Evolutionary conservation across 2,113 vertebrate genomes (phyloP).

Genomic region (Carollia perspicillata): DNA sequence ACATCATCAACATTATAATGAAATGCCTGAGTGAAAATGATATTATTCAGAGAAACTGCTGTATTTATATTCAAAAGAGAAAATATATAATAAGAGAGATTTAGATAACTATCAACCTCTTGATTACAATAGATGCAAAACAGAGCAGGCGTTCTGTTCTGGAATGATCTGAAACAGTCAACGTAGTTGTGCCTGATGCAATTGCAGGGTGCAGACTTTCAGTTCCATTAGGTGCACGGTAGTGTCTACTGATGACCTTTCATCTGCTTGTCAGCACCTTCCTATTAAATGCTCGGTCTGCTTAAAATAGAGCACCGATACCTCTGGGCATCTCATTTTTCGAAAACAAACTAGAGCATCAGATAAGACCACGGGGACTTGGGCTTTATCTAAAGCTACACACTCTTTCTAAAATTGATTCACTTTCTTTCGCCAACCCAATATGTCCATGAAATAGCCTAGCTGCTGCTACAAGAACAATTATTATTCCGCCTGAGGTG

Average conservation of each 20-base stretch:
- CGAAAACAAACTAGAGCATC: slow-evolving; percentile 76
- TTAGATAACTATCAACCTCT: background rate
- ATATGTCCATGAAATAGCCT: slow-evolving; percentile 79
- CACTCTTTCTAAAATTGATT: slow-evolving; percentile 83
- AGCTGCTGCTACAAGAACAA: slow-evolving; percentile 76
- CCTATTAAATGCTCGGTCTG: slow-evolving; percentile 65
- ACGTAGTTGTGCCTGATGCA: background rate
- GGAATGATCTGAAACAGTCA: background rate
- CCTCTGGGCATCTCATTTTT: slow-evolving; percentile 69
- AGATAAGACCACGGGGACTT: slow-evolving; percentile 77
- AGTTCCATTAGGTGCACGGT: slow-evolving; percentile 42
- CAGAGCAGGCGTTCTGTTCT: background rate
- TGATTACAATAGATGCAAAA: background rate
- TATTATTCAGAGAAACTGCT: background rate
- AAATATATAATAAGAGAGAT: background rate
- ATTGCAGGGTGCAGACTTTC: slow-evolving; percentile 23
- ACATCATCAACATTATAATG: background rate
- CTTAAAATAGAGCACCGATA: slow-evolving; percentile 76
- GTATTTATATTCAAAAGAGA: background rate
- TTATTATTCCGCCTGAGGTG: slow-evolving; percentile 79
- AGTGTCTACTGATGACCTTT: slow-evolving; percentile 69
- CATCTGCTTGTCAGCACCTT: slow-evolving; percentile 58
- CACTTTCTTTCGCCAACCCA: slow-evolving; percentile 77
- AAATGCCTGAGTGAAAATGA: background rate
- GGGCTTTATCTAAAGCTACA: slow-evolving; percentile 80